phyloP scores from a whole-genome alignment of 2,797 vertebrate species.

The Schizothorax lantsangensis region DNA sequence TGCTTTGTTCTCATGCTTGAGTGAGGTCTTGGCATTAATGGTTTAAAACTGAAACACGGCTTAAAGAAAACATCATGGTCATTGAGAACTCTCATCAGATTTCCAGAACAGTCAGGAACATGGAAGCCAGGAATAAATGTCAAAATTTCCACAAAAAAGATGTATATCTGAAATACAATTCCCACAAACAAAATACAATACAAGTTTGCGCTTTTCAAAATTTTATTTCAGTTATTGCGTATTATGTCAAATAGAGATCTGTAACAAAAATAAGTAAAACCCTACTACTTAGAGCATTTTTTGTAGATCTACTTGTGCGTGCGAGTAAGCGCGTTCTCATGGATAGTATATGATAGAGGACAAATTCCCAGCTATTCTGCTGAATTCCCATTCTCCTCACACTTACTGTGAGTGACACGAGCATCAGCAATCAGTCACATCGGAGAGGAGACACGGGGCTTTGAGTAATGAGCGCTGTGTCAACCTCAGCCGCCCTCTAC shows the following conservation, averaged over 20 bases:
- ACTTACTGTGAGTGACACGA: conserved; percentile 49
- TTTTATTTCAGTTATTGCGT: too few species aligned
- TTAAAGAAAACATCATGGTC: conserved; percentile 15
- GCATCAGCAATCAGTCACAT: conserved; percentile 62
- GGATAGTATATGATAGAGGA: neutral
- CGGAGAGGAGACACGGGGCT: conserved; percentile 42
- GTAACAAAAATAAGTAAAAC: neutral
- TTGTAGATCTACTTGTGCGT: neutral
- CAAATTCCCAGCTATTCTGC: conserved; percentile 33
- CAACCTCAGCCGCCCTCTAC: conserved; percentile 56
- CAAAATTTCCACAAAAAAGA: too few species aligned
- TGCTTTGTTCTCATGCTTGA: neutral
- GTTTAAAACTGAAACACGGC: neutral
- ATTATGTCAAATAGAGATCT: neutral
- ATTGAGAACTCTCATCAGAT: neutral
- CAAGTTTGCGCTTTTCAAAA: too few species aligned
- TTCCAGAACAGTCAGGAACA: neutral
- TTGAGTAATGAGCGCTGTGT: conserved; percentile 60
- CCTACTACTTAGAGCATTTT: neutral
- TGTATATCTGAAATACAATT: too few species aligned
- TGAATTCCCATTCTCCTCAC: conserved; percentile 47
- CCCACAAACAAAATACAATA: too few species aligned
- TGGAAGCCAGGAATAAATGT: neutral
- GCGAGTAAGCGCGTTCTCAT: neutral
- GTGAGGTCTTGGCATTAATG: neutral